Evolutionary conservation across 2,113 vertebrate genomes (phyloP), one percentile per base, ranked within the genome.

Genomic region (Festucalex cinctus): DNA sequence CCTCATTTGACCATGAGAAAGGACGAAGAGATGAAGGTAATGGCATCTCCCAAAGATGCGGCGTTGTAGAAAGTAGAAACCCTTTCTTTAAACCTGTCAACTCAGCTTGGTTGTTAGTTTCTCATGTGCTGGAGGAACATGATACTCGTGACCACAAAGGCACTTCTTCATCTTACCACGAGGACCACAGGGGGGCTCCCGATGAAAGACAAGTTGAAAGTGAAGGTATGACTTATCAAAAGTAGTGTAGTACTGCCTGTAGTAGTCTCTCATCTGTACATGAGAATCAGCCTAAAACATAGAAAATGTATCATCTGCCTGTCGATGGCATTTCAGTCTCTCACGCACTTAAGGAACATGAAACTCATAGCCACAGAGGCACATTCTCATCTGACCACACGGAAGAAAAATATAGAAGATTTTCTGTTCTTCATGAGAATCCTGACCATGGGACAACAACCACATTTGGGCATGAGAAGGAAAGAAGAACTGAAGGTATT

Each of bases 91-190:
- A 41, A 13, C 39, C 39, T 13, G 39, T 12, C 39, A 41, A 41
- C 5, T 36, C 26, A 3, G 17, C 6, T 36, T 36, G 6, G 10
- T 20, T 10, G 32, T 62, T 63, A 63, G 83, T 36, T 32, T 70
- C 69, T 56, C 53, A 70, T 56, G 65, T 65, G 44, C 73, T 71
- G 19, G 59, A 61, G 20, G 20, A 22, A 37, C 60, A 17, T 24
- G 63, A 74, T 24, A 64, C 26, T 41, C 67, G 49, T 39, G 63
- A 22, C 19, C 44, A 65, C 24, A 54, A 46, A 19, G 22, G 14
- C 44, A 26, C 60, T 36, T 32, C 58, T 10, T 37, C 36, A 26
- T 43, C 39, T 26, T 12, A n/a, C 12, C 51, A 26, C 20, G 24
- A 8, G 9, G 17, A 16, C 13, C 17, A 62, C 4, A 12, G 20